Base-by-base conservation (phyloP, 2,113 vertebrate species). In the Microtus richardsoni region DNA sequence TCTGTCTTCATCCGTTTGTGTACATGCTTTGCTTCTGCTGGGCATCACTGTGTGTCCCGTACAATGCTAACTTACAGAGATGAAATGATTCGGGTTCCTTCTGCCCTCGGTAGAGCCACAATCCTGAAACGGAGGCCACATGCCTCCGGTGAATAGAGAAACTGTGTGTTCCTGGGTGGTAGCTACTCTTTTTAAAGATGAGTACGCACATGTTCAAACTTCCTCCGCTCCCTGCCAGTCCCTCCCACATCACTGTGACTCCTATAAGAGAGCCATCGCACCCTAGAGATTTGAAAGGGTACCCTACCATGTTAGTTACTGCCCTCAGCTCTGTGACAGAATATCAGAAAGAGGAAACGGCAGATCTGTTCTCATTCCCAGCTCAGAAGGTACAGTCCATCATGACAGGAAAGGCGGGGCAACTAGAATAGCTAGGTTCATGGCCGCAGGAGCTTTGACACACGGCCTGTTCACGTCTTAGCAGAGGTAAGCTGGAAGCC, bases 231-330 rank as follows among this genome's bases (percentile, higher is more conserved):
- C 74, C 79, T 0, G 2, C 0, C 89, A 73, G 21, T 24, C 60
- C 70, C 62, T 8, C 2, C 71, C 0, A 17, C 41, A 16, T 41
- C 4, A 11, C 36, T 52, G 73, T 8, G 30, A 11, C 8, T 47
- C 52, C 41, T 17, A n/a, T 39, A 33, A 28, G 14, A 21, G 64
- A 75, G 14, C 12, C 33, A 30, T 0, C 1, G 7, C 36, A 47
- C 26, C 19, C 82, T 28, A 54, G 44, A 62, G 26, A 74, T 52
- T 19, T 54, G 62, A 41, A n/a, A 36, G 12, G 7, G 4, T 39
- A 21, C 39, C 84, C n/a, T 26, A 19, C 74, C 47, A 39, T 12
- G 4, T 71, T 54, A 52, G 33, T 39, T 71, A 26, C 66, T 71
- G 36, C 6, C 47, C 30, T 52, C 47, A n/a, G 22, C 22, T 54